A percentile compares a stretch with the other conserved stretches of the same genome.
Conservation (phyloP, 1,140 invertebrate genomes). For the Drosophila parabipectinata region DNA sequence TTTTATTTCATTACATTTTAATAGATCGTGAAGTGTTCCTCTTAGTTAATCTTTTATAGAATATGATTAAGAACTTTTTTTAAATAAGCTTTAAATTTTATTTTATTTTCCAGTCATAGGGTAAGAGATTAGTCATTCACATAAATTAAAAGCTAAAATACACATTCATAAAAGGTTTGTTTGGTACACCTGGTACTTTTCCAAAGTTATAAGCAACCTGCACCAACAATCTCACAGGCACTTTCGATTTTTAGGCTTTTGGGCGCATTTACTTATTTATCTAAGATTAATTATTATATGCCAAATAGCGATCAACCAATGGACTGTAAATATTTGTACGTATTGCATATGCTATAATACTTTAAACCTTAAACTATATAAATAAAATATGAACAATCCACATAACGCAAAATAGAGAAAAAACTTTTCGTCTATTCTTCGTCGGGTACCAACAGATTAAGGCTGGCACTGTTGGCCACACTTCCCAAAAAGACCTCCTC, state of each 20-base stretch:
- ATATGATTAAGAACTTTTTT: background rate
- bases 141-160: conserved; percentile 1
- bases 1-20: background rate
- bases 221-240: conserved; percentile 34
- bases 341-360: conserved; percentile 21
- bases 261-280: conserved; percentile 63
- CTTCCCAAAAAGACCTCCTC: conserved; percentile 89
- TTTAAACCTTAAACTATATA: conserved; percentile 14
- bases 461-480: conserved; percentile 86
- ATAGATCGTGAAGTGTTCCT: background rate
- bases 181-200: conserved; percentile 29
- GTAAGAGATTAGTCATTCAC: background rate
- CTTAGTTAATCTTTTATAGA: background rate
- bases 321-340: conserved; percentile 55
- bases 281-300: conserved; percentile 30
- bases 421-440: conserved; percentile 42
- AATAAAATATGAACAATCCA: conserved; percentile 16
- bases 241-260: conserved; percentile 36
- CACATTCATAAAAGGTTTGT: conserved; percentile 5
- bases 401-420: conserved; percentile 1
- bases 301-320: conserved; percentile 58
- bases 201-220: conserved; percentile 1
- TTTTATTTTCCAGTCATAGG: conserved; percentile 11
- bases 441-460: conserved; percentile 89
- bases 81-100: too few relatives aligned